Evolutionary conservation across 2,113 vertebrate species (phyloP).

Genomic region (Cepphus grylle): DNA sequence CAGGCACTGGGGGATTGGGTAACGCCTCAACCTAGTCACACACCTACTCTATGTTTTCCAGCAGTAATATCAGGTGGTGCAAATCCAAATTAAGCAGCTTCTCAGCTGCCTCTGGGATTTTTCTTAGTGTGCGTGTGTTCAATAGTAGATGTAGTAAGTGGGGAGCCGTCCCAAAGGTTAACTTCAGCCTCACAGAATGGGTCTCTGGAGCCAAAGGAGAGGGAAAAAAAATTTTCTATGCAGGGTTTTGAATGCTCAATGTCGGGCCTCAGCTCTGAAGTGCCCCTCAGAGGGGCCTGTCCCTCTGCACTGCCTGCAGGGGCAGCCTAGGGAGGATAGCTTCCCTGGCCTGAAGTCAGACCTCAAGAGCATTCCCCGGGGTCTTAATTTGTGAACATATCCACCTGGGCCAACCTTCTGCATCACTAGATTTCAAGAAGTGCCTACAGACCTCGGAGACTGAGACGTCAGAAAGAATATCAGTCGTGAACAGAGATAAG

Average conservation of each 20-base stretch:
- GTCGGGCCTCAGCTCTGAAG: not conserved
- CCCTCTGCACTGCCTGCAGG: not conserved
- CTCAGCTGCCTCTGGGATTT: not conserved
- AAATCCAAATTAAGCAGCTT: not conserved
- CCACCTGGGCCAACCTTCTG: not conserved
- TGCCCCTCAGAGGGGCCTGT: not conserved
- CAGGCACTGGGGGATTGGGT: accelerated
- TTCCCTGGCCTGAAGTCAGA: not conserved
- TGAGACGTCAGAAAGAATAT: not conserved
- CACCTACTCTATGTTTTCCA: not conserved
- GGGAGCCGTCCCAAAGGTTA: not conserved
- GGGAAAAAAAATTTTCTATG: not conserved
- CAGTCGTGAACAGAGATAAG: not conserved
- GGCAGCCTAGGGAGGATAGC: not conserved
- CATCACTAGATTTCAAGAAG: not conserved
- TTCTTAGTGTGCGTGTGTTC: not conserved
- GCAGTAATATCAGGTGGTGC: accelerated
- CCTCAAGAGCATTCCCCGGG: not conserved
- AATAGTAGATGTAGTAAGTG: not conserved
- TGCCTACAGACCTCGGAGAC: not conserved
- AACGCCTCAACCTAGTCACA: not conserved
- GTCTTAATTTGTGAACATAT: not conserved
- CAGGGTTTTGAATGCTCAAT: not conserved
- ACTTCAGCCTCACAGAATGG: not conserved
- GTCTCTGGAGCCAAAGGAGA: not conserved